Evolutionary conservation across 2,888 invertebrate genomes (phyloP).

Genomic region (Harpalus rufipes): DNA sequence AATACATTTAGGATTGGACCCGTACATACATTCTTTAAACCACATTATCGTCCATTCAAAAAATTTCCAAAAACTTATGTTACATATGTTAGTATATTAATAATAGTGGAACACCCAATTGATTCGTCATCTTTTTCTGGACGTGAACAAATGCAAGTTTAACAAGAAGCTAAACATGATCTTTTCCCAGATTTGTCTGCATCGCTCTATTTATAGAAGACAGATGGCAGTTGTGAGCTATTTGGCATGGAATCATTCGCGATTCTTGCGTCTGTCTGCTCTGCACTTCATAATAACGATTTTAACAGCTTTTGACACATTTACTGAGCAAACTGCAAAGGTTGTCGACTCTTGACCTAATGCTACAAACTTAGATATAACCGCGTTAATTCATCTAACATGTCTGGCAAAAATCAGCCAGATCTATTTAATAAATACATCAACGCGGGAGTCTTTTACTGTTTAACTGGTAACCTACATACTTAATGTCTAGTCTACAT

Average conservation of each 20-base stretch:
- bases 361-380: slow-evolving; percentile 20
- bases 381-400: slow-evolving; percentile 31
- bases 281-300: slow-evolving; percentile 60
- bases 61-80: no score
- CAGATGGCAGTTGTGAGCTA: slow-evolving; percentile 48
- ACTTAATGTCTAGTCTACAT: background rate
- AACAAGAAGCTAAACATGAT: slow-evolving; percentile 4
- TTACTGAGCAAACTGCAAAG: slow-evolving; percentile 29
- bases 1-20: no score
- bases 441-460: background rate
- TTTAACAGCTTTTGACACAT: slow-evolving; percentile 63
- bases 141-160: slow-evolving; percentile 23
- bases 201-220: slow-evolving; percentile 43
- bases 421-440: background rate
- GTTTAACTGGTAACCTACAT: slow-evolving; percentile 1
- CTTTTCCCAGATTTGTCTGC: slow-evolving; percentile 16
- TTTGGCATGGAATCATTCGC: slow-evolving; percentile 44
- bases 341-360: slow-evolving; percentile 56
- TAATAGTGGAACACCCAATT: no score
- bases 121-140: background rate
- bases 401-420: slow-evolving; percentile 2
- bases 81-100: no score
- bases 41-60: no score
- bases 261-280: background rate
- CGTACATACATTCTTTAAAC: no score